Evolutionary conservation across 2,797 vertebrate species (phyloP).

Genomic region (Gephyroberyx darwinii): DNA sequence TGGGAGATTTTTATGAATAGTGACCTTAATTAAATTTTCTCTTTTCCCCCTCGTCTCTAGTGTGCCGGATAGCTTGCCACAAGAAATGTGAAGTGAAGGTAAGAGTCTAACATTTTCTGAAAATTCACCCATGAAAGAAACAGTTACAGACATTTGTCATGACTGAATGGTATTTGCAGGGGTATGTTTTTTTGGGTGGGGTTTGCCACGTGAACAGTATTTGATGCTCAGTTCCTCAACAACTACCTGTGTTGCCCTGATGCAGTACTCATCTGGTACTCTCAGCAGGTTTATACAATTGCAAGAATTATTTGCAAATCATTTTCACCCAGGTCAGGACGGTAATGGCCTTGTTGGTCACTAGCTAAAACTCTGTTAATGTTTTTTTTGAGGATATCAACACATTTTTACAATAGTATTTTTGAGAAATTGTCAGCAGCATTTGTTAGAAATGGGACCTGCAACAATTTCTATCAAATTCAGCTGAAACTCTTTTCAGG

Average conservation of each 20-base stretch:
- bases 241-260: too few species aligned
- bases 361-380: not conserved
- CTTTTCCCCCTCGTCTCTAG: conserved; percentile 68
- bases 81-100: conserved; percentile 96
- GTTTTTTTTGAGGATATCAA: too few species aligned
- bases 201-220: too few species aligned
- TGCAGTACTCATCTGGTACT: too few species aligned
- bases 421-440: too few species aligned
- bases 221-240: too few species aligned
- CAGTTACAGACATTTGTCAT: not conserved
- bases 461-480: not conserved
- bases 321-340: too few species aligned
- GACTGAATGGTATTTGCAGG: not conserved
- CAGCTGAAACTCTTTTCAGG: not conserved
- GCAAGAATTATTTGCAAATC: too few species aligned
- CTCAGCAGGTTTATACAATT: too few species aligned
- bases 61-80: conserved; percentile 91
- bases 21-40: conserved; percentile 43
- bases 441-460: not conserved
- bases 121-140: not conserved
- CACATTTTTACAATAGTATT: too few species aligned
- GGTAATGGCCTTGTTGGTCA: too few species aligned
- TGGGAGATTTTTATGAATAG: conserved; percentile 42
- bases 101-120: conserved; percentile 70
- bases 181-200: too few species aligned